These are phyloP conservation scores for Sinella curviseta DNA, from an alignment of 1,140 invertebrate species.

Conservation along the genomic window DNA sequence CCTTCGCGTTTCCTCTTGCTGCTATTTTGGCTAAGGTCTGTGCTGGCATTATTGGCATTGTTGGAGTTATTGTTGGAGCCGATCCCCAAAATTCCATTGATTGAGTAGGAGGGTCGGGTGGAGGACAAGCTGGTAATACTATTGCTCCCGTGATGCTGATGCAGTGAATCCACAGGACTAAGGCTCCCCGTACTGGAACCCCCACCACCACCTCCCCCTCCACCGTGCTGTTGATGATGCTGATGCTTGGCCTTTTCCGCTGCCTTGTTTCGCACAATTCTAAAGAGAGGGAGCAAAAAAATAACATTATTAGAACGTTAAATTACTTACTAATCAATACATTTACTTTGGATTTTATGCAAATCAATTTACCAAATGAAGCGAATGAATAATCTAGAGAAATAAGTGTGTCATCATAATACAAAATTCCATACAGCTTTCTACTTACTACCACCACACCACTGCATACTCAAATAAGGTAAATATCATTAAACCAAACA, in stretches of 20 bases:
- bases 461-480: no score
- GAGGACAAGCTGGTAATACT: constrained; percentile 56
- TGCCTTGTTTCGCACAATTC: constrained; percentile 93
- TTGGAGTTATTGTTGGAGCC: constrained; percentile 15
- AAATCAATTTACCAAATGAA: constrained; percentile 19
- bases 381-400: background rate
- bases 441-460: no score
- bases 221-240: constrained; percentile 64
- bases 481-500: no score
- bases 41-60: constrained; percentile 14
- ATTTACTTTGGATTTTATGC: background rate
- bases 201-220: constrained; percentile 47
- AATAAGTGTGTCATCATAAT: background rate
- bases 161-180: constrained; percentile 45
- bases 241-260: constrained; percentile 93
- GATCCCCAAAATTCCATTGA: constrained; percentile 92
- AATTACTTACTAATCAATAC: background rate
- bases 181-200: constrained; percentile 48
- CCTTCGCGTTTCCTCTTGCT: constrained; percentile 46
- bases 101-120: constrained; percentile 72
- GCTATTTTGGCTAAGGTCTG: constrained; percentile 27
- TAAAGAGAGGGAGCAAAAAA: constrained; percentile 56
- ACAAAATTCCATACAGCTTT: background rate
- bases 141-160: constrained; percentile 58
- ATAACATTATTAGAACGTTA: background rate